These are phyloP conservation scores for Belgica antarctica DNA, from an alignment of 2,888 invertebrate species.

Conservation along the genomic window DNA sequence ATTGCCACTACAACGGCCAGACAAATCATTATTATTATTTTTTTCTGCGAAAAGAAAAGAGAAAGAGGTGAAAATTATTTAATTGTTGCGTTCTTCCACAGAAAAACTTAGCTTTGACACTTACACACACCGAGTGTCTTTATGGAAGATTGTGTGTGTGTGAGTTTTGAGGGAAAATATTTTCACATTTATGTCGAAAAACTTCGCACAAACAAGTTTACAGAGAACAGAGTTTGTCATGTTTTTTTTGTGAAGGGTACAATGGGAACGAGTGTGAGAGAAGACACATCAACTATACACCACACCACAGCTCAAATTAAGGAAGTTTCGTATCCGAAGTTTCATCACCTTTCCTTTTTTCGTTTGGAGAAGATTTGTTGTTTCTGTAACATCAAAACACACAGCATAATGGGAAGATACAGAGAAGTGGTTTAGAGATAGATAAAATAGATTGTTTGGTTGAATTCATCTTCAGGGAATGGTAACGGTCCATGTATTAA, in stretches of 20 bases:
- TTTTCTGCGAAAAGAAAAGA: constrained; percentile 73
- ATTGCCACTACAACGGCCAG: constrained; percentile 73
- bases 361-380: too few relatives aligned
- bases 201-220: too few relatives aligned
- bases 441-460: too few relatives aligned
- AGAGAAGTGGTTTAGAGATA: too few relatives aligned
- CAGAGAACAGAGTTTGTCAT: too few relatives aligned
- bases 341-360: too few relatives aligned
- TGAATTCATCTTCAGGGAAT: too few relatives aligned
- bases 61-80: constrained; percentile 45
- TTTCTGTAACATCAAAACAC: too few relatives aligned
- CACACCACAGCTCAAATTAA: constrained; percentile 3
- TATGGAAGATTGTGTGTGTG: not conserved
- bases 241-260: constrained; percentile 8
- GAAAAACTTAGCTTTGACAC: not conserved
- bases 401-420: too few relatives aligned
- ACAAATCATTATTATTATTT: constrained; percentile 85
- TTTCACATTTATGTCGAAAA: not conserved
- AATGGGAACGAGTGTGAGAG: constrained; percentile 1
- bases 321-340: too few relatives aligned
- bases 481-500: too few relatives aligned
- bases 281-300: constrained; percentile 8
- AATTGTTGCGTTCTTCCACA: not conserved
- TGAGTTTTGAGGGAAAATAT: not conserved
- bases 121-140: not conserved